A percentile compares a stretch with the other conserved stretches of the same genome.
Conservation (phyloP, 37 sponge, comb jelly and placozoan species). For the Geodia barretti region DNA sequence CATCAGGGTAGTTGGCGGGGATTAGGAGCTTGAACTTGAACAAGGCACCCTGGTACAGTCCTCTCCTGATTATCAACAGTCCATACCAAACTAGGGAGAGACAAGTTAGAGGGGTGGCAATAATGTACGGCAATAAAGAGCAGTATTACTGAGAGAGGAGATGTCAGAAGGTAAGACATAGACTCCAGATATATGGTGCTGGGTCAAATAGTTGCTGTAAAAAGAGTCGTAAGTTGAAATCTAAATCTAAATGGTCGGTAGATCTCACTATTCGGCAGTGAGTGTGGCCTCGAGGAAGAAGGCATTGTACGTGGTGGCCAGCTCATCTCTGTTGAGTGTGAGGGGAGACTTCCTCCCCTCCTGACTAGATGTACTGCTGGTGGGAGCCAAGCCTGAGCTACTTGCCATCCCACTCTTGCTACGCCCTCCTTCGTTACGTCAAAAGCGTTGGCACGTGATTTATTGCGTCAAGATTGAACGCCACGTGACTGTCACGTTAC, state of each 20-base stretch:
- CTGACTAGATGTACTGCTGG: neutral
- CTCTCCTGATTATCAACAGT: constrained; percentile 56
- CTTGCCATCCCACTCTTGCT: neutral
- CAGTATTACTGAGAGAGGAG: constrained; percentile 72
- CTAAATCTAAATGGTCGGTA: neutral
- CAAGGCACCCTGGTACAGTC: constrained; percentile 70
- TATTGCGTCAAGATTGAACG: neutral
- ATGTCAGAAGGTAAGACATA: constrained; percentile 66
- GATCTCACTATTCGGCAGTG: constrained; percentile 65
- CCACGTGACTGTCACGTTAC: neutral
- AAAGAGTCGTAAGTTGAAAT: neutral
- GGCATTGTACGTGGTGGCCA: constrained; percentile 33
- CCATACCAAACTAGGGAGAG: constrained; percentile 94
- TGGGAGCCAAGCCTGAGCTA: neutral
- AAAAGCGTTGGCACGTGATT: neutral
- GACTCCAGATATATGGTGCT: constrained; percentile 65
- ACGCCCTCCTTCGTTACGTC: neutral
- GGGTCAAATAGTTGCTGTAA: constrained; percentile 47
- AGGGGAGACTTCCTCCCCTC: constrained; percentile 59
- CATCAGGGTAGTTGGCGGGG: constrained; percentile 76
- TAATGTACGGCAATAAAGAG: too few relatives aligned
- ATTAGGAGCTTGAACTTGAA: constrained; percentile 78
- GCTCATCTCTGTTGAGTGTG: constrained; percentile 38
- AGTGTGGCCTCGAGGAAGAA: constrained; percentile 67
- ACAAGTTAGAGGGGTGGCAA: neutral